A percentile compares a stretch with the other conserved stretches of the same genome.
These are phyloP conservation scores for Parazoanthus swiftii DNA, from an alignment of 92 coral and sea anemone species.

Conservation along the genomic window DNA sequence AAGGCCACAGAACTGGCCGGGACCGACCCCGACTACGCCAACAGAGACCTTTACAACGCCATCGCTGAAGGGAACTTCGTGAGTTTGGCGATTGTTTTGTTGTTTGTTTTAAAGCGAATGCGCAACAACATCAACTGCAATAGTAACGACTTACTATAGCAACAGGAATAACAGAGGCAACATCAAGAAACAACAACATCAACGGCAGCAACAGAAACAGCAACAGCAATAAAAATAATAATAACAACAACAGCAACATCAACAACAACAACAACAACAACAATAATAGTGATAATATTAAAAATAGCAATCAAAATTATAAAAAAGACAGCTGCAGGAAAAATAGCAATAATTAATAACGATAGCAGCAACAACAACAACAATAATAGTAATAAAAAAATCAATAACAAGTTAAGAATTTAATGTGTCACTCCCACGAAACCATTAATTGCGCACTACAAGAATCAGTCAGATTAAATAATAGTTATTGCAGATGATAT, in stretches of 20 bases:
- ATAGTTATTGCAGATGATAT: too few relatives aligned
- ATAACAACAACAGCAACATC: neutral
- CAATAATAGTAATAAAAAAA: neutral
- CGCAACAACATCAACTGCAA: neutral
- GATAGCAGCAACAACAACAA: too few relatives aligned
- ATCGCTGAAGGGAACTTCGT: conserved; percentile 80
- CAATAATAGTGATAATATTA: too few relatives aligned
- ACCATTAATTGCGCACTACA: too few relatives aligned
- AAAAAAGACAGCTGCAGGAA: too few relatives aligned
- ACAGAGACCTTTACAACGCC: conserved; percentile 86
- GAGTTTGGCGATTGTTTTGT: conserved; percentile 34
- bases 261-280: neutral
- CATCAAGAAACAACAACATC: neutral
- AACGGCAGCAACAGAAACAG: neutral
- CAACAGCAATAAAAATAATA: neutral
- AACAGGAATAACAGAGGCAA: neutral
- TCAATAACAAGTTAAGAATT: neutral
- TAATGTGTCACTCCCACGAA: too few relatives aligned
- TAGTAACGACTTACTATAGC: neutral
- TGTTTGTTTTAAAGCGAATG: neutral
- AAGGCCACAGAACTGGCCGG: conserved; percentile 78
- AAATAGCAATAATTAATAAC: neutral
- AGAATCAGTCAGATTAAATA: too few relatives aligned
- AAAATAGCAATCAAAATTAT: neutral
- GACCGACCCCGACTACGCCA: conserved; percentile 94